Evolutionary conservation across 1,140 invertebrate genomes (phyloP).

Genomic region (Physella acuta): DNA sequence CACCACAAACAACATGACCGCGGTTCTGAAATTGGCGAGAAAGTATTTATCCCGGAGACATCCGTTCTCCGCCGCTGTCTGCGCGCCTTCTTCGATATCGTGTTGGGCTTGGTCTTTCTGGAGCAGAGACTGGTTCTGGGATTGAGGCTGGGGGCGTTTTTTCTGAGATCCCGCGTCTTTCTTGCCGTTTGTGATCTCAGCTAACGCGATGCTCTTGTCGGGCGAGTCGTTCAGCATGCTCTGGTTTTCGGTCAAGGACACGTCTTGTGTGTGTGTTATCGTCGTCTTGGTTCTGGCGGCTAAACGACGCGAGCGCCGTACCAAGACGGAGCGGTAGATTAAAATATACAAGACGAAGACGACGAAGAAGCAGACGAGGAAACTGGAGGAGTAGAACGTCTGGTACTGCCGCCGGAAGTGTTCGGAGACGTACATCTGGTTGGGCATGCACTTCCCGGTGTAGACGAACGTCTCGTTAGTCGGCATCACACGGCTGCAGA

Average conservation of each 20-base stretch:
- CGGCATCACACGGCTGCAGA: not conserved
- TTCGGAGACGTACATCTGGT: constrained; percentile 32
- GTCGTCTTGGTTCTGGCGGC: constrained; percentile 37
- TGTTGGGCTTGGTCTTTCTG: not conserved
- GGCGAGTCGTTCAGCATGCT: constrained; percentile 22
- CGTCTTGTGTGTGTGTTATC: constrained; percentile 33
- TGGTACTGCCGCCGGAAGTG: constrained; percentile 45
- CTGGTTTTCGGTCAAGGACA: constrained; percentile 35
- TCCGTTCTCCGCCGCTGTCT: not conserved
- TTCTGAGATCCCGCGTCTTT: not conserved
- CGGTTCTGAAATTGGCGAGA: constrained; percentile 52
- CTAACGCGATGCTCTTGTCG: constrained; percentile 20
- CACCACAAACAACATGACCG: constrained; percentile 55
- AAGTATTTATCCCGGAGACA: constrained; percentile 42
- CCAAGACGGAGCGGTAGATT: constrained; percentile 46
- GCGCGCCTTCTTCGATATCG: not conserved
- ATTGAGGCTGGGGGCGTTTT: not conserved
- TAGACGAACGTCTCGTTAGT: constrained; percentile 24
- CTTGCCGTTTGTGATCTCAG: not conserved
- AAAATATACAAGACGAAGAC: constrained; percentile 49
- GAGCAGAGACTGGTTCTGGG: constrained; percentile 1
- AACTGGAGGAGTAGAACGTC: constrained; percentile 47
- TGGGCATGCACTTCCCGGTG: constrained; percentile 37
- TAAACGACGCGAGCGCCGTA: constrained; percentile 35
- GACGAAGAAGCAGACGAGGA: constrained; percentile 41